Percentiles rank a stretch among this genome's conserved stretches.
Conservation (phyloP, 2,797 vertebrate species). For the Phrynocephalus vlangalii region DNA sequence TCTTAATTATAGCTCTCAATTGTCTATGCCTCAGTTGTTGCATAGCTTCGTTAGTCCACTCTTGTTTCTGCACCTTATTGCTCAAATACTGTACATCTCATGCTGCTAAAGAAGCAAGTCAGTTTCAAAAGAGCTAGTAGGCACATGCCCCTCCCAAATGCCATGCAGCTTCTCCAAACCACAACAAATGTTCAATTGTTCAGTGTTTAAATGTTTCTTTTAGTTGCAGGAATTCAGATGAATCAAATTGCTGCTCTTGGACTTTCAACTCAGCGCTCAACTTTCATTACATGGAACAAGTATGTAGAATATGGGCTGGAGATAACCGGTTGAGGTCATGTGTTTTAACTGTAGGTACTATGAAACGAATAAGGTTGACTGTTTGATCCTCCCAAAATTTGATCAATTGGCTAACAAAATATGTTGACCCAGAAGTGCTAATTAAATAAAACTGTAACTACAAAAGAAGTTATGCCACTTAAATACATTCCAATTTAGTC, state of each 20-base stretch:
- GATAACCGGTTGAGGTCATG: neutral
- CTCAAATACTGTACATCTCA: neutral
- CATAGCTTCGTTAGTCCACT: neutral
- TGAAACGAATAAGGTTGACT: neutral
- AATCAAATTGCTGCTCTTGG: slow-evolving; percentile 88
- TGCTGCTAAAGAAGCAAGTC: neutral
- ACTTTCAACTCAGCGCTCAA: slow-evolving; percentile 92
- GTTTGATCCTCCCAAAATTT: neutral
- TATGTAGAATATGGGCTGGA: slow-evolving; percentile 65
- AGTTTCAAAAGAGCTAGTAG: neutral
- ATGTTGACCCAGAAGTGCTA: neutral
- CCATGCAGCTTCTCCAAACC: neutral
- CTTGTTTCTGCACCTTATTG: neutral
- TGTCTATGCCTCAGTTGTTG: neutral
- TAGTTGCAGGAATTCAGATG: slow-evolving; percentile 90
- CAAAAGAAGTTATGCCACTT: neutral
- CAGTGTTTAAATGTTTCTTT: neutral
- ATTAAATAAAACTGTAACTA: neutral
- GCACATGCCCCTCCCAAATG: neutral
- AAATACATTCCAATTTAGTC: neutral
- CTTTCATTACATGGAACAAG: slow-evolving; percentile 96
- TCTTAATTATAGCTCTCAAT: neutral
- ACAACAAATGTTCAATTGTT: neutral
- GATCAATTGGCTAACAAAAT: neutral
- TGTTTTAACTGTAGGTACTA: neutral